Conservation (phyloP, 2,113 vertebrate genomes). For the Nannospalax galili region DNA sequence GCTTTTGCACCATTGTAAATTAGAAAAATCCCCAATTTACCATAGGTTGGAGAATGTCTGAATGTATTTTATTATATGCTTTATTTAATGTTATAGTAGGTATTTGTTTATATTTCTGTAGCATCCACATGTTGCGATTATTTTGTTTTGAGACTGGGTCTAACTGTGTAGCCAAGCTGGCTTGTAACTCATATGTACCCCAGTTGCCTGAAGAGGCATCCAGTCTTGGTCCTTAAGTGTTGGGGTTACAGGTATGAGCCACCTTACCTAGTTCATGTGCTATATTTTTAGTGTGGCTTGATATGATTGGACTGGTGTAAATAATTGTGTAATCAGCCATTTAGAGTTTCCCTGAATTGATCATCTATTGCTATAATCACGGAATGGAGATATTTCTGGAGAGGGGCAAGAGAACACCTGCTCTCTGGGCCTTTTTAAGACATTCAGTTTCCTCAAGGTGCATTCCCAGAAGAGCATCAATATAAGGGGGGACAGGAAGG, state of each 20-base stretch:
- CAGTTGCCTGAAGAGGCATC: not conserved
- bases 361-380: rapidly evolving
- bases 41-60: not conserved
- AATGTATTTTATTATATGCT: not conserved
- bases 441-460: not conserved
- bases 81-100: not conserved
- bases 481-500: rapidly evolving
- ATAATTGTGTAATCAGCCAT: not conserved
- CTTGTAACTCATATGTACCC: not conserved
- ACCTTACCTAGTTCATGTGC: too few species aligned
- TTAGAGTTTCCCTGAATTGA: not conserved
- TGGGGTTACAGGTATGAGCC: too few species aligned
- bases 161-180: not conserved
- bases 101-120: not conserved
- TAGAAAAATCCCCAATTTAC: not conserved
- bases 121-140: not conserved
- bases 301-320: not conserved
- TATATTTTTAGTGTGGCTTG: not conserved
- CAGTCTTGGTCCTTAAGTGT: not conserved
- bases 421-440: not conserved
- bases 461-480: rapidly evolving
- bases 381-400: not conserved
- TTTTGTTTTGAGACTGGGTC: not conserved
- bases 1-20: not conserved
- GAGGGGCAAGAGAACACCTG: rapidly evolving